Evolutionary conservation across 2,888 invertebrate genomes (phyloP).

Genomic region (Diaprepes abbreviatus): DNA sequence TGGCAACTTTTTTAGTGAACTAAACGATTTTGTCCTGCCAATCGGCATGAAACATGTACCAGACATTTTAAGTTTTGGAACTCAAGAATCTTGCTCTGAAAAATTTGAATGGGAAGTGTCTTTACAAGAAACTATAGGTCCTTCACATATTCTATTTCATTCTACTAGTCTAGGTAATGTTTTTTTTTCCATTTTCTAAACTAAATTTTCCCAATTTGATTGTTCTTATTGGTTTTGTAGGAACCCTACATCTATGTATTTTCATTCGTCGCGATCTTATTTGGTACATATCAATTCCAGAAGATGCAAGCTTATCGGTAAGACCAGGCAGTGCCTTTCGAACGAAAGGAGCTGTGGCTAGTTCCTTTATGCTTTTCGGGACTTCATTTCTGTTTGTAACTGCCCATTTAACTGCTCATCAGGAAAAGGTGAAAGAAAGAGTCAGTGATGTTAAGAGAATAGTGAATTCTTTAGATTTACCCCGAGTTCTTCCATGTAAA

Average conservation of each 20-base stretch:
- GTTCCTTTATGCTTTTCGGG: slow-evolving; percentile 94
- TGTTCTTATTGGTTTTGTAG: slow-evolving; percentile 60
- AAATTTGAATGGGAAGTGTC: slow-evolving; percentile 90
- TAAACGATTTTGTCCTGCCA: slow-evolving; percentile 93
- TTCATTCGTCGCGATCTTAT: slow-evolving; percentile 93
- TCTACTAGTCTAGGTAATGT: slow-evolving; percentile 81
- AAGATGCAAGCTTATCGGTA: slow-evolving; percentile 89
- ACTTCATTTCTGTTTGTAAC: slow-evolving; percentile 96
- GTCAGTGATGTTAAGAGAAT: slow-evolving; percentile 89
- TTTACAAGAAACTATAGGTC: slow-evolving; percentile 93
- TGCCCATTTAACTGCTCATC: slow-evolving; percentile 94
- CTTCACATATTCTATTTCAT: slow-evolving; percentile 91
- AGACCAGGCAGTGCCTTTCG: slow-evolving; percentile 91
- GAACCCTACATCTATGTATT: slow-evolving; percentile 88
- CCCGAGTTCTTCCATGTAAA: slow-evolving; percentile 82
- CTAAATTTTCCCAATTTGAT: slow-evolving; percentile 1
- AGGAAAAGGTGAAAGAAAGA: slow-evolving; percentile 88
- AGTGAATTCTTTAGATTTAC: slow-evolving; percentile 84
- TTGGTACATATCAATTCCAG: slow-evolving; percentile 95
- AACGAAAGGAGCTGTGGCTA: slow-evolving; percentile 95
- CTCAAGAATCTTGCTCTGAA: slow-evolving; percentile 93
- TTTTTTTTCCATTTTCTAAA: neutral
- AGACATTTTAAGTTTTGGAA: slow-evolving; percentile 93
- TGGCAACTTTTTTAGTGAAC: slow-evolving; percentile 75
- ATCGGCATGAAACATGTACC: slow-evolving; percentile 87